phyloP scores from a whole-genome alignment of 2,113 vertebrate genomes.

The Riparia riparia region DNA sequence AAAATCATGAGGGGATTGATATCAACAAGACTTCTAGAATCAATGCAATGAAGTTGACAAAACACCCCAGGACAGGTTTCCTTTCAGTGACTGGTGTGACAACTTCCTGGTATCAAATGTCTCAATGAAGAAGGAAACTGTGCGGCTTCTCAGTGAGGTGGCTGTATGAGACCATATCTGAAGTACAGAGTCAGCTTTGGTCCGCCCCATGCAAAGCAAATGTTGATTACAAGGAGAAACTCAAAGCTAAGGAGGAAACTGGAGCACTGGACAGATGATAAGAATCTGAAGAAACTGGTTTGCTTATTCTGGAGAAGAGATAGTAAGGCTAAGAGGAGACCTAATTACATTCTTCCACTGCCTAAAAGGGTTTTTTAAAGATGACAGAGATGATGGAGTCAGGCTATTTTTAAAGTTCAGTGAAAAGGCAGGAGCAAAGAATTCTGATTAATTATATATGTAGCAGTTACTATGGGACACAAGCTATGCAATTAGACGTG shows the following conservation, averaged over 20 bases:
- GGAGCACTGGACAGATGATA: not conserved
- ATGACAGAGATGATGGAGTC: not conserved
- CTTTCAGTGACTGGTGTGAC: not conserved
- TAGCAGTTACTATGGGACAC: not conserved
- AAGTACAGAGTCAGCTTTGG: not conserved
- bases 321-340: not conserved
- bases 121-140: not conserved
- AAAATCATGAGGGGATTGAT: not conserved
- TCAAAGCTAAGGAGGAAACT: not conserved
- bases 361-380: not conserved
- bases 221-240: not conserved
- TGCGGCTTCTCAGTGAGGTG: not conserved
- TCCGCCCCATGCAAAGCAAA: not conserved
- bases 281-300: not conserved
- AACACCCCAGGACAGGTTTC: not conserved
- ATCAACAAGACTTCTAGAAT: not conserved
- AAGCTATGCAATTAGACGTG: not conserved
- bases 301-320: not conserved
- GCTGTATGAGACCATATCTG: not conserved
- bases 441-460: not conserved
- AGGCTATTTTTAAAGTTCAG: not conserved
- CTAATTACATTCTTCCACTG: not conserved
- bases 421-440: not conserved
- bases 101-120: rapidly evolving
- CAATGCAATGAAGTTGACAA: not conserved